Conservation (phyloP, 2,113 vertebrate species). For the Steatornis caripensis region DNA sequence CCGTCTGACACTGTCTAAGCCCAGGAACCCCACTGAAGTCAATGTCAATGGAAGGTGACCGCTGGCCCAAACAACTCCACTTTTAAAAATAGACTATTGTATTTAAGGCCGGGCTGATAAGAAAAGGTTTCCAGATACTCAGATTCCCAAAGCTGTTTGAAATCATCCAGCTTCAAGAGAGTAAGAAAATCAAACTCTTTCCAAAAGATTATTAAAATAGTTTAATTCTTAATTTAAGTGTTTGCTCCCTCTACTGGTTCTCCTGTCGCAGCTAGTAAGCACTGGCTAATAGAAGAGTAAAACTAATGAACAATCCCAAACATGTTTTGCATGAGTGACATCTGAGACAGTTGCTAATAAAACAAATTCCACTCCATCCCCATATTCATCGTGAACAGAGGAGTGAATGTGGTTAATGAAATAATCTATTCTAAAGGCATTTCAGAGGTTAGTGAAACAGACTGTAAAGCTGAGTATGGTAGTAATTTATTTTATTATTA, state of each 20-base stretch:
- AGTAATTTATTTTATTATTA: slow-evolving; percentile 2
- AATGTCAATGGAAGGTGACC: not conserved
- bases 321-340: not conserved
- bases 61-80: not conserved
- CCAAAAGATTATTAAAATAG: not conserved
- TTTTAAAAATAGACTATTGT: not conserved
- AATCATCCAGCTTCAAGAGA: not conserved
- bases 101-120: not conserved
- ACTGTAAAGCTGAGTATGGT: not conserved
- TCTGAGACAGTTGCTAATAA: not conserved
- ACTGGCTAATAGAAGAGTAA: not conserved
- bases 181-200: not conserved
- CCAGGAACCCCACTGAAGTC: not conserved
- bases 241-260: slow-evolving; percentile 47
- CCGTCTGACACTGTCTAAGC: not conserved
- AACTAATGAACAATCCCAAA: not conserved
- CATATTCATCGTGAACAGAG: not conserved
- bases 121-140: not conserved
- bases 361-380: slow-evolving; percentile 1
- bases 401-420: not conserved
- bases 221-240: not conserved
- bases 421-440: not conserved
- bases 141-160: not conserved
- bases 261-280: not conserved
- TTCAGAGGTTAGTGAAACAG: slow-evolving; percentile 7